Evolutionary conservation across 2,888 invertebrate species (phyloP), one percentile per base, ranked within the genome.

Genomic region (Eupithecia tripunctaria): DNA sequence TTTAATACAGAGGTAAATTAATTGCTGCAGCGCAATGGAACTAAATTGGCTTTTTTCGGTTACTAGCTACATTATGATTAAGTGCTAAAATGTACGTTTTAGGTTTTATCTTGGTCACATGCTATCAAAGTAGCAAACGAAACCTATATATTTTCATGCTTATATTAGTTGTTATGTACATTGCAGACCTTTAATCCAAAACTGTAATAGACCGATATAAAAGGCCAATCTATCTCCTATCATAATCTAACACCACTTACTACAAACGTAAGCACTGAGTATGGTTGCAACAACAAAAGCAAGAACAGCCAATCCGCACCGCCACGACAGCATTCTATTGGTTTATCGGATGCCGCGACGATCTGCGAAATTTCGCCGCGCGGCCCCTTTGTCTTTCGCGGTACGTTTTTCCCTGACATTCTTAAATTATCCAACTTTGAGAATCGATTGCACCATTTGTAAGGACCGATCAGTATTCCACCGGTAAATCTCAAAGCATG

Each of bases 321-420:
- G 72, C 70, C 79, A 76, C 72, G 80, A 89, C 87, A 90, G 87
- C 81, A 89, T 84, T 88, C 89, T 91, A 92, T 93, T 90, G 91
- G 92, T 90, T 93, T 92, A 93, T 92, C 93, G 91, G 87, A 94
- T 92, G 91, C 91, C 88, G 79, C 82, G 81, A 88, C 91, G 93
- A 93, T 93, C 94, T 93, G 93, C 89, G 70, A 88, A 93, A 91
- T 92, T 92, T 93, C 86, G 84, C 88, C 89, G 86, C 85, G 87
- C 82, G 88, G 87, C 73, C 74, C 85, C 91, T 94, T 94, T 94
- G 94, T 93, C 84, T 78, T 74, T 64, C 69, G 69, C 75, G 67
- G 67, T 75, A 82, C 83, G 84, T 80, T 85, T 90, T 89, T 90
- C 88, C 83, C 80, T 84, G 81, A 85, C 87, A 86, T 89, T 89